phyloP scores from a whole-genome alignment of 2,113 vertebrate species.

The Capreolus pygargus region DNA sequence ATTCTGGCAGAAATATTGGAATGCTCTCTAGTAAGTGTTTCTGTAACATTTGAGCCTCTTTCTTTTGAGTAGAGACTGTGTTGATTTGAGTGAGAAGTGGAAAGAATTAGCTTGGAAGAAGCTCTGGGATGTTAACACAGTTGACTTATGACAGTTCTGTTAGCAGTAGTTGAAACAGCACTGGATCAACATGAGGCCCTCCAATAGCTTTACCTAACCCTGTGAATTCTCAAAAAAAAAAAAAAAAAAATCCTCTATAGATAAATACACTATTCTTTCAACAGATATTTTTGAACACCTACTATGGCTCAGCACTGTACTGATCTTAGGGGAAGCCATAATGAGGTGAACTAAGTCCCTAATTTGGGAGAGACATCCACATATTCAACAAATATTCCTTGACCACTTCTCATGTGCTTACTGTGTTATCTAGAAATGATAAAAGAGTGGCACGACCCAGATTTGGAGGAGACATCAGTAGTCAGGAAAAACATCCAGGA shows the following conservation, averaged over 20 bases:
- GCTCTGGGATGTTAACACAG: neutral
- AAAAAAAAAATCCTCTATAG: neutral
- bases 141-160: neutral
- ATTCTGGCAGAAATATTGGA: constrained; percentile 44
- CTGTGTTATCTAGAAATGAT: neutral
- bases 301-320: neutral
- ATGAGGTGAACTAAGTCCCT: neutral
- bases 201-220: neutral
- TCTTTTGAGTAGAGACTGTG: constrained; percentile 12
- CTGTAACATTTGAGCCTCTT: constrained; percentile 32
- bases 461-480: neutral
- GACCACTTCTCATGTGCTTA: neutral
- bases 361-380: neutral
- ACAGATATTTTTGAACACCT: neutral
- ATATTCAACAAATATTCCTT: neutral
- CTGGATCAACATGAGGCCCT: neutral
- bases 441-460: neutral
- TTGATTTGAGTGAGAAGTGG: neutral
- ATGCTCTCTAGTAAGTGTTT: constrained; percentile 29
- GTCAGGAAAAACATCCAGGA: neutral
- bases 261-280: neutral
- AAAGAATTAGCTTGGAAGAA: neutral
- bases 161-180: neutral
- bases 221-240: neutral
- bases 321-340: neutral